Evolutionary conservation across 2,113 vertebrate genomes (phyloP).

Genomic region (Phrynosoma blainvillii): DNA sequence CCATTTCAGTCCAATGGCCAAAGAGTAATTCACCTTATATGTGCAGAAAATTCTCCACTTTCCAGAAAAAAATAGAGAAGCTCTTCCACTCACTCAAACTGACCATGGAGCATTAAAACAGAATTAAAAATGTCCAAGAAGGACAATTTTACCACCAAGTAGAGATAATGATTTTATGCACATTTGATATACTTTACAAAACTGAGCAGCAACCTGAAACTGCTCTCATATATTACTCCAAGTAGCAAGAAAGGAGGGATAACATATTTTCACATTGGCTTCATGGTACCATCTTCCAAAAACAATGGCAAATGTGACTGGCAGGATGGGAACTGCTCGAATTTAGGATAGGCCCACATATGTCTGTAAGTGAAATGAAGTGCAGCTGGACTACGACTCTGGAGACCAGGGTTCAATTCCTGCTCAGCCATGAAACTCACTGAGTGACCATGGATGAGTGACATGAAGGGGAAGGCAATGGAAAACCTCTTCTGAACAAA

Average conservation of each 20-base stretch:
- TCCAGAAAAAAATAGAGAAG: background rate
- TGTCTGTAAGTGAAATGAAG: background rate
- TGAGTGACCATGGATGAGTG: no score
- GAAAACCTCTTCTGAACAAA: no score
- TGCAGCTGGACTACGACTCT: background rate
- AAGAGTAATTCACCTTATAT: background rate
- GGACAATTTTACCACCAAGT: background rate
- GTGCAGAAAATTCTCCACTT: background rate
- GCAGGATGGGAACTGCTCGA: background rate
- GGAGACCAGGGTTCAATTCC: no score
- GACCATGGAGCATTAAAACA: background rate
- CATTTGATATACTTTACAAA: background rate
- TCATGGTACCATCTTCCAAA: background rate
- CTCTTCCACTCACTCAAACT: background rate
- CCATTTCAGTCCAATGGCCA: background rate
- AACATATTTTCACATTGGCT: background rate
- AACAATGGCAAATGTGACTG: background rate
- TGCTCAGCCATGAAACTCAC: no score
- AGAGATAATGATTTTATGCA: background rate
- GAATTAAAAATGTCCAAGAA: background rate
- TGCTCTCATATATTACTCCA: background rate
- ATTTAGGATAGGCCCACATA: background rate
- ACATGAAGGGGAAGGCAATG: no score
- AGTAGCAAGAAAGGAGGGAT: background rate
- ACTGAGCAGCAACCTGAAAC: background rate